A percentile compares a stretch with the other conserved stretches of the same genome.
Evolutionary conservation across 30 jellyfish, hydroid and myxozoan genomes (phyloP).

Genomic region (Aurelia sp.): DNA sequence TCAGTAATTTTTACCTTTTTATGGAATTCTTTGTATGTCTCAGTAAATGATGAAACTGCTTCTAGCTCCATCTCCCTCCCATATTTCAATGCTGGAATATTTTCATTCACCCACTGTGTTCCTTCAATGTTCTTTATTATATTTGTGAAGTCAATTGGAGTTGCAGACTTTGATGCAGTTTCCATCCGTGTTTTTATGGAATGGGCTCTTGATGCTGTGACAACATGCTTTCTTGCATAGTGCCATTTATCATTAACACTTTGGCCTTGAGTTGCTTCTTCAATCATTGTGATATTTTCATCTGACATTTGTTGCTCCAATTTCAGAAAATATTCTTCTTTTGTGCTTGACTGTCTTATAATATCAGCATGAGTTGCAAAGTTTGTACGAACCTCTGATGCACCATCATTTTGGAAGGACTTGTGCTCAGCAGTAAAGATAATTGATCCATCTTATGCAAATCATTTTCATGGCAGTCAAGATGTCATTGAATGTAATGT

Average conservation of each 20-base stretch:
- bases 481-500: not conserved
- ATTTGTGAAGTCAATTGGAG: not conserved
- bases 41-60: conserved; percentile 10
- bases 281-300: not conserved
- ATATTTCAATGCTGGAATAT: conserved; percentile 63
- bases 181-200: conserved; percentile 23
- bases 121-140: not conserved
- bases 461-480: not conserved
- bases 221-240: conserved; percentile 1
- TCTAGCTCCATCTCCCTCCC: conserved; percentile 69
- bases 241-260: conserved; percentile 13
- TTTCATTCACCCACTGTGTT: conserved; percentile 28
- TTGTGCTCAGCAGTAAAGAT: conserved; percentile 17
- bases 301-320: conserved; percentile 5
- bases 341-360: not conserved
- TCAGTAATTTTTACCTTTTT: conserved; percentile 21
- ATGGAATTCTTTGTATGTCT: conserved; percentile 8
- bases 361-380: not conserved
- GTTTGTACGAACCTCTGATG: not conserved
- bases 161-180: not conserved
- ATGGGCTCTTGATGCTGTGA: conserved; percentile 53
- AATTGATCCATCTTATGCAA: conserved; percentile 9
- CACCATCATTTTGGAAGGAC: not conserved
- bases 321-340: not conserved
- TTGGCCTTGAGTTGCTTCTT: conserved; percentile 19